A percentile compares a stretch with the other conserved stretches of the same genome.
phyloP scores from a whole-genome alignment of 2,888 invertebrate species.

The Ernsta delagoae region DNA sequence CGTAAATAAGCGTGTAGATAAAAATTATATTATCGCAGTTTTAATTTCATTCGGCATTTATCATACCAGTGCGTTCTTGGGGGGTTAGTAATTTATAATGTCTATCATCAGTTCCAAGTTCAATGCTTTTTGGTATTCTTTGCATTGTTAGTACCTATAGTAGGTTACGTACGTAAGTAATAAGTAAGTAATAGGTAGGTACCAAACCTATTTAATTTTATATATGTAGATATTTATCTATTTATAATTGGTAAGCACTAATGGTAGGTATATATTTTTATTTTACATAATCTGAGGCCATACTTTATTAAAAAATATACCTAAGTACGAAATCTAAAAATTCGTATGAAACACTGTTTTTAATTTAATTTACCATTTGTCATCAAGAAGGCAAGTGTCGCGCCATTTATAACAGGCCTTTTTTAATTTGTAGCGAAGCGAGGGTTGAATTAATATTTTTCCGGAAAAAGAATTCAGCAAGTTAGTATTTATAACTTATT shows the following conservation, averaged over 20 bases:
- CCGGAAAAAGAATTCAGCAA: background rate
- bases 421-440: conserved; percentile 58
- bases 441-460: conserved; percentile 53
- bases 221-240: no score
- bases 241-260: no score
- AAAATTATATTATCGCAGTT: conserved; percentile 78
- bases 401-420: conserved; percentile 60
- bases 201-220: background rate
- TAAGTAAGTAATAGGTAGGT: background rate
- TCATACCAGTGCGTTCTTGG: conserved; percentile 41
- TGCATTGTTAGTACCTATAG: no score
- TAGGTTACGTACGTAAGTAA: no score
- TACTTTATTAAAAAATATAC: no score
- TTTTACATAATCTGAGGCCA: no score
- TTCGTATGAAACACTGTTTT: conserved; percentile 48
- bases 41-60: conserved; percentile 79
- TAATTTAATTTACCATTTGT: conserved; percentile 79
- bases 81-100: conserved; percentile 23
- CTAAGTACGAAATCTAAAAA: background rate
- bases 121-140: background rate
- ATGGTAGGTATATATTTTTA: no score
- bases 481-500: no score
- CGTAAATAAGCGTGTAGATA: conserved; percentile 76
- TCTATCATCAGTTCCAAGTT: background rate
- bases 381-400: conserved; percentile 60